Evolutionary conservation across 2,113 vertebrate species (phyloP).

Genomic region (Chaetops frenatus): DNA sequence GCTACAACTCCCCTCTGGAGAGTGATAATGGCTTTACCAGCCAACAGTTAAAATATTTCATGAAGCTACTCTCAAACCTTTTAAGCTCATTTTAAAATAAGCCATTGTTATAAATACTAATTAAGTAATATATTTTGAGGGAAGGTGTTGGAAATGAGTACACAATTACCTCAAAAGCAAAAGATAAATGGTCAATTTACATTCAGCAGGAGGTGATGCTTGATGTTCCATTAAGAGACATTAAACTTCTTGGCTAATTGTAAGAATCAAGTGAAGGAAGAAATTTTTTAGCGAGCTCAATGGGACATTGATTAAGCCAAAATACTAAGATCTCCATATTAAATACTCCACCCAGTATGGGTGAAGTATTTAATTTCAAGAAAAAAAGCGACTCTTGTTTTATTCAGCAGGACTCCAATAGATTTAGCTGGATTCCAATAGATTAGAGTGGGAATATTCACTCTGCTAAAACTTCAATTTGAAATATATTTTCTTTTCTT

Average conservation of each 20-base stretch:
- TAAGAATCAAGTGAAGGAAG: conserved; percentile 1
- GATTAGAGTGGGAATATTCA: not conserved
- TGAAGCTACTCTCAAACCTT: conserved; percentile 16
- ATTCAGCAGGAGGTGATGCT: conserved; percentile 28
- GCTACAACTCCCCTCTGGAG: not conserved
- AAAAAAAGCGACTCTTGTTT: not conserved
- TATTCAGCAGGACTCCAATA: not conserved
- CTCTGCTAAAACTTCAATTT: not conserved
- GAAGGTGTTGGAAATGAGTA: conserved; percentile 2
- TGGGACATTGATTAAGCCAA: conserved; percentile 53
- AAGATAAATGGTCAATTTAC: conserved; percentile 49
- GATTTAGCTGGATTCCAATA: not conserved
- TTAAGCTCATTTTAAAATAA: conserved; percentile 16
- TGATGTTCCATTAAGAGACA: conserved; percentile 32
- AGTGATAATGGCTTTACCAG: not conserved
- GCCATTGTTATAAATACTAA: conserved; percentile 49
- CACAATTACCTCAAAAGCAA: conserved; percentile 12
- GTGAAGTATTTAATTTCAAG: not conserved
- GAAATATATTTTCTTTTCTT: not conserved
- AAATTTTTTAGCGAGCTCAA: conserved; percentile 17
- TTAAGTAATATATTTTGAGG: conserved; percentile 47
- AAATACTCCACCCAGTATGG: not conserved
- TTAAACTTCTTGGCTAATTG: conserved; percentile 42
- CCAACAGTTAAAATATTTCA: conserved; percentile 25
- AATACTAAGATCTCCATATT: conserved; percentile 6